Base-by-base conservation (phyloP, 2,888 invertebrate species). In the Iphiclides podalirius region DNA sequence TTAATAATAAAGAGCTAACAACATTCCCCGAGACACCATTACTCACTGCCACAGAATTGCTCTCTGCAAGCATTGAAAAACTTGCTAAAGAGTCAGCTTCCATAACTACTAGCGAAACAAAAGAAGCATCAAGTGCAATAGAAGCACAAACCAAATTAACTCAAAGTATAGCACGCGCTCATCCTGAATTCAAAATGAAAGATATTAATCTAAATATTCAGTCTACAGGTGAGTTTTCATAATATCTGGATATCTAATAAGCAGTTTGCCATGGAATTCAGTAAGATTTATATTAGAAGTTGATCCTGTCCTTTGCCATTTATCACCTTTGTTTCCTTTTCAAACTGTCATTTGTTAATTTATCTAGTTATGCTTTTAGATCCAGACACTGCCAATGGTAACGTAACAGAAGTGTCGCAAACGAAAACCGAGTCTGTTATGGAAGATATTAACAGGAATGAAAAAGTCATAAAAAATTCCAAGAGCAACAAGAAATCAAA, bases 61-160 rank as follows among this genome's bases (percentile, higher is more conserved):
- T 87, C 42, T 76, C 83, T 52, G 85, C 84, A 52, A 82, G 86
- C 59, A 83, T 86, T 57, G 87, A 88, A 53, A 86, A 86, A 60
- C 59, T 80, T 63, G 82, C 79, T 4, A 81, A 80, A 57, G 84
- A 84, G 42, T 68, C 73, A 37, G 60, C 66, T 28, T 12, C 60
- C 40, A 37, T 36, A 16, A 47, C 61, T n/a, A 51, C 2, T 12
- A 39, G 61, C 45, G 75, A 79, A 58, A 60, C 60, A 42, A 79
- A 66, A 60, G 77, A 76, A 65, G 62, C 66, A 13, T 75, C 75
- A 23, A 79, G 77, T 70, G 80, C 80, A 45, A 84, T 72, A 62
- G 79, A 84, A 70, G 86, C 87, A 14, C 88, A 88, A 70, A 83
- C 72, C 28, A 88, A 87, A 71, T 69, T 87, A 58, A 81, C 85